Conservation (phyloP, 2,888 invertebrate genomes). For the Eristalis pertinax region DNA sequence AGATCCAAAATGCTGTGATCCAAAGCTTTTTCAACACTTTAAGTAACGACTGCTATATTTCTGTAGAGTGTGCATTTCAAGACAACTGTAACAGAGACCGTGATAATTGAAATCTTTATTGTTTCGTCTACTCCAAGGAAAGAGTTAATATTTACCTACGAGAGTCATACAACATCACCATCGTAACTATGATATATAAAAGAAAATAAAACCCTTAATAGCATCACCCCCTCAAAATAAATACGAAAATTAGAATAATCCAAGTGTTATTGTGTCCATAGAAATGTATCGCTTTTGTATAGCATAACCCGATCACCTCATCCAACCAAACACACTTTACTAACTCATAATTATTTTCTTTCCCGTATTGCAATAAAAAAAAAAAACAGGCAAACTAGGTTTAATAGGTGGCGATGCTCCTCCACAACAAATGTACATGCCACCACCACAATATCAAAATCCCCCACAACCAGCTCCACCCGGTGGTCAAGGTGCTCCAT, state of each 20-base stretch:
- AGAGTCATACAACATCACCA: constrained; percentile 13
- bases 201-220: neutral
- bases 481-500: constrained; percentile 82
- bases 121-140: no score
- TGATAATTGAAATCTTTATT: no score
- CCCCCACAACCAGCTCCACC: constrained; percentile 83
- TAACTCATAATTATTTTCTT: constrained; percentile 3
- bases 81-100: no score
- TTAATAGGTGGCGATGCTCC: constrained; percentile 80
- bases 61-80: no score
- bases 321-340: neutral
- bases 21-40: no score
- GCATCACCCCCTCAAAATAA: constrained; percentile 30
- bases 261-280: constrained; percentile 54
- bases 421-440: constrained; percentile 78
- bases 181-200: neutral
- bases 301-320: neutral
- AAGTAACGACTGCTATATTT: no score
- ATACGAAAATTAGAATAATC: constrained; percentile 33
- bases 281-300: constrained; percentile 63
- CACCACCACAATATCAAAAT: constrained; percentile 81
- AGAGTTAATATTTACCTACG: constrained; percentile 28
- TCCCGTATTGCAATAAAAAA: neutral
- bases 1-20: no score
- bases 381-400: constrained; percentile 79